Percentiles rank a stretch among this genome's conserved stretches.
Evolutionary conservation across 2,888 invertebrate species (phyloP).

Genomic region (Bruchidius siliquastri): DNA sequence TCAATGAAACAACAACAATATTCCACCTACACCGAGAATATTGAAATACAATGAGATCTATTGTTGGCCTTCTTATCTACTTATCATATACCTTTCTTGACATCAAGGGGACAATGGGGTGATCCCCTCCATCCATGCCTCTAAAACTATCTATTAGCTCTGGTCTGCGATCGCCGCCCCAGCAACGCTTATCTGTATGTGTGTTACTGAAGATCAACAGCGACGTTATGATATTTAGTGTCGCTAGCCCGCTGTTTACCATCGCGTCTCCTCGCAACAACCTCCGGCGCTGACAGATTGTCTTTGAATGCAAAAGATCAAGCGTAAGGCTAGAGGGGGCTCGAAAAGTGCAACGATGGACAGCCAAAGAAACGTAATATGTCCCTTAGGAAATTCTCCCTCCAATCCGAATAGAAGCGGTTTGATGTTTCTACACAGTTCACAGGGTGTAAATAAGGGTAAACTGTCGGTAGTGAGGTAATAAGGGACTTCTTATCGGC

Average conservation of each 20-base stretch:
- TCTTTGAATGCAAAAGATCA: neutral
- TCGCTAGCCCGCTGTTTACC: neutral
- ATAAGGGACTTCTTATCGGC: neutral
- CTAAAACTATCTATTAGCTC: no score
- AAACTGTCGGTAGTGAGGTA: neutral
- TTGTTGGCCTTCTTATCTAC: no score
- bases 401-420: neutral
- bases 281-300: neutral
- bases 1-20: no score
- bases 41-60: no score
- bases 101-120: no score
- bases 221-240: no score
- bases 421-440: neutral
- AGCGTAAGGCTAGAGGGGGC: neutral
- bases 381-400: neutral
- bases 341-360: conserved; percentile 9
- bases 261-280: neutral
- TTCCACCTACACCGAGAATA: no score
- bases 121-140: no score
- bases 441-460: neutral
- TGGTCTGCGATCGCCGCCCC: no score
- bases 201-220: no score
- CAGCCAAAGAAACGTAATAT: conserved; percentile 1
- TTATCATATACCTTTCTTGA: no score
- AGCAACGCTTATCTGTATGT: no score